Evolutionary conservation across 2,888 invertebrate genomes (phyloP), one percentile per base, ranked within the genome.

Genomic region (Abrostola triplasia): DNA sequence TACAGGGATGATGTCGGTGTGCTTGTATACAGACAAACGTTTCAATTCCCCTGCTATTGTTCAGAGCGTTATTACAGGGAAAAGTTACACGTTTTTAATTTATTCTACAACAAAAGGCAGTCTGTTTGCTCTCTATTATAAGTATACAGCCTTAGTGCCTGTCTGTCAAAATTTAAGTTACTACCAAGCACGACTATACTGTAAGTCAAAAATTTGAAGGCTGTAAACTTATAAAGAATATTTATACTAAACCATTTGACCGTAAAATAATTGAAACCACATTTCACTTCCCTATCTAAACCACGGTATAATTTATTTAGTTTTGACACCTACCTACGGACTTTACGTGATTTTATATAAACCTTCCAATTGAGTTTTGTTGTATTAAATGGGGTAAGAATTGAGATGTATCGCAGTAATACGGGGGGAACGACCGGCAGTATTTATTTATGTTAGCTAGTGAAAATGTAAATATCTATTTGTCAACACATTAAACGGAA

Each of bases 391-490:
- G 53, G 60, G 60, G 58, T 40, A 24, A 53, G 51, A 61, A 71
- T 66, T 59, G 67, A 77, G 65, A 75, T 66, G 60, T 70, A 73
- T 73, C 55, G 62, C 50, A 61, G 64, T 70, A 70, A 77, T 68
- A 68, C 60, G 55, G 57, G 11, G 47, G 53, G 44, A 74, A 65
- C 70, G 56, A 59, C 56, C 59, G 50, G 41, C 55, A 48, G 66
- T 68, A 64, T 70, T 75, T 75, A 66, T 75, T 77, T 73, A 73
- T 63, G 67, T 75, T 55, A 42, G 67, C 61, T 66, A 68, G 59
- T 77, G 66, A 63, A 72, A 73, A 78, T 75, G 70, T 70, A 70
- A 73, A 77, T 73, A 70, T 70, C 55, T 70, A 73, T 75, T 75
- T 73, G 67, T 65, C 66, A 64, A 66, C 64, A 51, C 67, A 59